A percentile compares a stretch with the other conserved stretches of the same genome.
Evolutionary conservation across 1,140 invertebrate species (phyloP).

Genomic region (Wiebesia pumilae): DNA sequence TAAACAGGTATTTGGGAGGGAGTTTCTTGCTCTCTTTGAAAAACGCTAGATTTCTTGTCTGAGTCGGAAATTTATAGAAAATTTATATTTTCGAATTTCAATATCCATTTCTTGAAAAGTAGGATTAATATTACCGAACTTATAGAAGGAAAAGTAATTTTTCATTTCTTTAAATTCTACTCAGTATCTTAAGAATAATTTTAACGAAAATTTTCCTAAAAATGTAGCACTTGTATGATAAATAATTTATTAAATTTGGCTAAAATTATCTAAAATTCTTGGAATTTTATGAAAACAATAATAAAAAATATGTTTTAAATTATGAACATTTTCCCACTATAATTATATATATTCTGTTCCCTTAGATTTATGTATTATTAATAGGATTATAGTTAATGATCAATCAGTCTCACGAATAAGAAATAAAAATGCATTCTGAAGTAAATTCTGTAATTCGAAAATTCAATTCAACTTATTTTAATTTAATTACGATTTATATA

Average conservation of each 20-base stretch:
- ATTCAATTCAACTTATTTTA: not conserved
- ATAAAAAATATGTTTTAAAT: too few relatives aligned
- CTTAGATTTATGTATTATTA: too few relatives aligned
- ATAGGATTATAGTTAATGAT: too few relatives aligned
- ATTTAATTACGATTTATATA: not conserved
- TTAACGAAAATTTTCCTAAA: not conserved
- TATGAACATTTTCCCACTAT: too few relatives aligned
- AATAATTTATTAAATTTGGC: too few relatives aligned
- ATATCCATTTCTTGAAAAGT: not conserved
- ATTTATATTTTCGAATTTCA: slow-evolving; percentile 35
- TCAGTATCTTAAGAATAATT: not conserved
- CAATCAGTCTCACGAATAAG: too few relatives aligned
- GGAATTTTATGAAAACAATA: too few relatives aligned
- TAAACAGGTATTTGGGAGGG: slow-evolving; percentile 40
- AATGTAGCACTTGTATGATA: not conserved
- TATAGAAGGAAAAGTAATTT: not conserved
- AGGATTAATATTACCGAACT: slow-evolving; percentile 5
- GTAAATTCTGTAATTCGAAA: too few relatives aligned
- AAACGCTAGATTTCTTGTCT: not conserved
- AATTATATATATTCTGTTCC: too few relatives aligned
- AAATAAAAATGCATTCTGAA: too few relatives aligned
- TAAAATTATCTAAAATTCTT: too few relatives aligned
- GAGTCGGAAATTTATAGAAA: slow-evolving; percentile 17
- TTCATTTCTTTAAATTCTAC: not conserved
- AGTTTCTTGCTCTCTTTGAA: slow-evolving; percentile 31